A percentile compares a stretch with the other conserved stretches of the same genome.
phyloP scores from a whole-genome alignment of 2,888 invertebrate genomes.

The Nasonovia ribisnigri region DNA sequence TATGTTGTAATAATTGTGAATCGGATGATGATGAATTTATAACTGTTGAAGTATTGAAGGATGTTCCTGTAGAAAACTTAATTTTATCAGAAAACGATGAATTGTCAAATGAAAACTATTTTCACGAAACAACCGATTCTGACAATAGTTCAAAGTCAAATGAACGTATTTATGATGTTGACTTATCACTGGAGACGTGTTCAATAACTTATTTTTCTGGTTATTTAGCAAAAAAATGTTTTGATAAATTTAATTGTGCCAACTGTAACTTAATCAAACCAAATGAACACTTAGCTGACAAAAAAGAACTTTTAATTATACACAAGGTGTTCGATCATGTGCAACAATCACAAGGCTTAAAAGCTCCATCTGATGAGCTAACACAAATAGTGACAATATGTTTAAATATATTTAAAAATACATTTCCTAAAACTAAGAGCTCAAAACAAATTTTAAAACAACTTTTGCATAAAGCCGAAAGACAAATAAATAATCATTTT shows the following conservation, averaged over 20 bases:
- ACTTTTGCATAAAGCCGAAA: not conserved
- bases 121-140: not conserved
- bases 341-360: too few relatives aligned
- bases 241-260: not conserved
- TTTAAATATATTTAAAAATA: not conserved
- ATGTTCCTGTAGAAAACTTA: not conserved
- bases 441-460: not conserved
- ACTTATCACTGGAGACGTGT: not conserved
- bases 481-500: not conserved
- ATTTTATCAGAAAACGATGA: not conserved
- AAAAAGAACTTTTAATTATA: too few relatives aligned
- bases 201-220: constrained; percentile 10
- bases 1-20: not conserved
- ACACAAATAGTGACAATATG: not conserved
- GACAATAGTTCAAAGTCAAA: not conserved
- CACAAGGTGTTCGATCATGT: too few relatives aligned
- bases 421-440: not conserved
- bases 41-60: not conserved
- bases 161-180: not conserved
- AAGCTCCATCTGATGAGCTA: too few relatives aligned
- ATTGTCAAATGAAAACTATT: constrained; percentile 11
- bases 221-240: constrained; percentile 24
- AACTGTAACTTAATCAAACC: not conserved
- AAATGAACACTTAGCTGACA: constrained; percentile 19
- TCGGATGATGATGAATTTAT: not conserved